Evolutionary conservation across 2,888 invertebrate genomes (phyloP), one percentile per base, ranked within the genome.

Genomic region (Anoncus sp.): DNA sequence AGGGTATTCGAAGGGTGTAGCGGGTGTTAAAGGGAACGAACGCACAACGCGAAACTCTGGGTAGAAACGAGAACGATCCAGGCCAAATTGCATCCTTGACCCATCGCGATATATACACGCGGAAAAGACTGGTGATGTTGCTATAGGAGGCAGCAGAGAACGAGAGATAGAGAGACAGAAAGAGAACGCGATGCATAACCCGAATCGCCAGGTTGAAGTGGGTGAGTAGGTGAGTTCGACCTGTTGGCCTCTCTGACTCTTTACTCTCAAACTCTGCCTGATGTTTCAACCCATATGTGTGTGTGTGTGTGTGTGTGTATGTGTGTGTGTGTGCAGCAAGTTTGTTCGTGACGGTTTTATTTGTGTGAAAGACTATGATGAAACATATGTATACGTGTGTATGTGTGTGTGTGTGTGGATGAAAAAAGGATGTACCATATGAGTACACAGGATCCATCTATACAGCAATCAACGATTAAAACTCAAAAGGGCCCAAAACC

Each of bases 51-150:
- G 27, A 55, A 79, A 71, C 71, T 66, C 76, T 20, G 43, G 51
- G 51, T 27, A 63, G 66, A 38, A 53, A 59, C 65, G 57, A 75
- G 86, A 83, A 76, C 76, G 81, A 85, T 87, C 76, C 76, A 78
- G 70, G 80, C 75, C 75, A 81, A 85, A 87, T 85, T 83, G 84
- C 82, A 85, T 85, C 87, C 87, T 87, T 87, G 87, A 87, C 87
- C 87, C 82, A 83, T 70, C 80, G 75, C 59, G 43, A 51, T 69
- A 51, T 69, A 51, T 45, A 60, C 40, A 53, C 66, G 40, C 31
- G 40, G 31, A 63, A 69, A 35, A 14, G 47, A 59, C 45, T 35
- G 47, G n/a, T 20, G n/a, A 24, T 45, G 59, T 24, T 55, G 47
- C 53, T 57, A 35, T 49, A 65, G 31, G 9, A 55, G 47, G 22